These are phyloP conservation scores for Protodeltote pygarga DNA, from an alignment of 2,888 invertebrate species.

Conservation along the genomic window DNA sequence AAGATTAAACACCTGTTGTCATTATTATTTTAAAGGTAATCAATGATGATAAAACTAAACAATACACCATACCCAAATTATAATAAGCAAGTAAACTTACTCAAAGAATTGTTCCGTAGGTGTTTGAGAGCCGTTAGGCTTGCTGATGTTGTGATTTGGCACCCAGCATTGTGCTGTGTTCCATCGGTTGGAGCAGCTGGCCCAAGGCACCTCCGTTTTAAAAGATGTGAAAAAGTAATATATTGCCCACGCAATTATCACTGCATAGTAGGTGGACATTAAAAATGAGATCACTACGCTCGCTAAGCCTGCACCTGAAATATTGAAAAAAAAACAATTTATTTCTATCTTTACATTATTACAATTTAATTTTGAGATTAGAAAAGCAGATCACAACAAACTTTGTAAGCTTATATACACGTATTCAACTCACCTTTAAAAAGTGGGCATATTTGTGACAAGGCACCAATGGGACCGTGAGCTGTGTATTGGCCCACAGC, in stretches of 20 bases:
- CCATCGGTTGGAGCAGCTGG: conserved; percentile 94
- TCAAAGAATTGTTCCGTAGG: conserved; percentile 97
- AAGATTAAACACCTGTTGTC: too few relatives aligned
- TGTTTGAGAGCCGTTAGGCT: conserved; percentile 91
- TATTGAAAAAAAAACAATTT: conserved; percentile 7
- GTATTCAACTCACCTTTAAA: conserved; percentile 92
- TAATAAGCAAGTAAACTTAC: conserved; percentile 91
- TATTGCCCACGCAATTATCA: conserved; percentile 97
- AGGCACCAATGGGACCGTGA: conserved; percentile 96
- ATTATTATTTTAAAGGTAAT: too few relatives aligned
- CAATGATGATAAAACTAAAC: too few relatives aligned
- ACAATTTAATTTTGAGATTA: too few relatives aligned
- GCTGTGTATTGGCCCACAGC: conserved; percentile 97
- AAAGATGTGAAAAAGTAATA: conserved; percentile 97
- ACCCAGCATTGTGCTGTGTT: conserved; percentile 95
- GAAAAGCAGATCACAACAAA: too few relatives aligned
- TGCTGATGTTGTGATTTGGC: conserved; percentile 89
- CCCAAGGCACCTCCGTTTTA: conserved; percentile 95
- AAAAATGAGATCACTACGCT: conserved; percentile 97
- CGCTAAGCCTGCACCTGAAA: conserved; percentile 96
- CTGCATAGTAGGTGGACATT: conserved; percentile 98
- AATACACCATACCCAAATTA: too few relatives aligned
- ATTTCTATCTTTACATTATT: too few relatives aligned
- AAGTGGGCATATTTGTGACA: conserved; percentile 96
- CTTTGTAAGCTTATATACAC: too few relatives aligned